Conservation (phyloP, 2,888 invertebrate genomes). For the Orchesellides sinensis region DNA sequence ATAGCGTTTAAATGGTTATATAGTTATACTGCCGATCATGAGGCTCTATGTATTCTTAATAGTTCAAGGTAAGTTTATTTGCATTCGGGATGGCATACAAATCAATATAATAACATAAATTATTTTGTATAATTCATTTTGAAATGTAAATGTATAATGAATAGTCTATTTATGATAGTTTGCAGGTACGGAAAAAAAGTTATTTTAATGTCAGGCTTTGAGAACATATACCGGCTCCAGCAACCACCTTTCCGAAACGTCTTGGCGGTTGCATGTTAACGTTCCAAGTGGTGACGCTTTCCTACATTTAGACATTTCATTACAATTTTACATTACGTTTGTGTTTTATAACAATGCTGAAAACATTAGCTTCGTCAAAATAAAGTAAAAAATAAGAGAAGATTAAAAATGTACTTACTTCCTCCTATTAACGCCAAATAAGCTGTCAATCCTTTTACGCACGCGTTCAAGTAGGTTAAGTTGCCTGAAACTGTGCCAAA, state of each 20-base stretch:
- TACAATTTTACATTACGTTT: neutral
- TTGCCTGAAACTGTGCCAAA: slow-evolving; percentile 43
- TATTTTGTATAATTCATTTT: no score
- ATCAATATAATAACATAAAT: no score
- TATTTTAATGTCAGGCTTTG: slow-evolving; percentile 12
- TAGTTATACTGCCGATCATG: no score
- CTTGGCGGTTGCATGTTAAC: slow-evolving; percentile 40
- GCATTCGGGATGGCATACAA: no score
- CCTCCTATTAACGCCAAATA: slow-evolving; percentile 52
- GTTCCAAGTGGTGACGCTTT: slow-evolving; percentile 59
- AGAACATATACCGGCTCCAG: slow-evolving; percentile 54
- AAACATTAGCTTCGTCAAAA: neutral
- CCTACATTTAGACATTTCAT: slow-evolving; percentile 2
- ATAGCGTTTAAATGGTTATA: no score
- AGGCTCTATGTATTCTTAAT: no score
- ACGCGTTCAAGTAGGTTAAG: slow-evolving; percentile 54
- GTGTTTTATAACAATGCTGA: neutral
- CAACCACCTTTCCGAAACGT: slow-evolving; percentile 53
- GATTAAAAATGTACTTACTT: slow-evolving; percentile 26
- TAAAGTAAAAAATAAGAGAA: neutral
- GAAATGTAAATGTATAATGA: no score
- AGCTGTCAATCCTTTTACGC: slow-evolving; percentile 55
- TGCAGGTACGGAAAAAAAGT: no score
- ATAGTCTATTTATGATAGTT: no score
- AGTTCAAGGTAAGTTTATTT: no score